Conservation (phyloP, 2,113 vertebrate genomes). For the Addax nasomaculatus region DNA sequence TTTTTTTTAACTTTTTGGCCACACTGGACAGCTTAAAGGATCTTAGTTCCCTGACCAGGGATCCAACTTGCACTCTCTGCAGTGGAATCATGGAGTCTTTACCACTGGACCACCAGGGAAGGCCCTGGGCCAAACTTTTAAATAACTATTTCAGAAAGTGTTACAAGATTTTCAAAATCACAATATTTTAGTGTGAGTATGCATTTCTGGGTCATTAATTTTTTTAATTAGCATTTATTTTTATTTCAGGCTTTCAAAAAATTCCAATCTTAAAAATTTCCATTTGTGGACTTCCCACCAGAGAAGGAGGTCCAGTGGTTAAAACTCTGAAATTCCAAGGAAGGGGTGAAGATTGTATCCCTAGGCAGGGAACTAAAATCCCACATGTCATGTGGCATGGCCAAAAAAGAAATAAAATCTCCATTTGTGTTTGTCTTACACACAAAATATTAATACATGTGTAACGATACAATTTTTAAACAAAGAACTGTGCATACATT, state of each 20-base stretch:
- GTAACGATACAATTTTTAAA: neutral
- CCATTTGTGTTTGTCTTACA: neutral
- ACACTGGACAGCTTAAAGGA: neutral
- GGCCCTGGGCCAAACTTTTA: neutral
- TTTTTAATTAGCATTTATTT: neutral
- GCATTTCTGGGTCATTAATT: neutral
- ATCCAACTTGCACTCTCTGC: neutral
- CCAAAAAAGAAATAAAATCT: neutral
- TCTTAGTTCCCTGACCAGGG: neutral
- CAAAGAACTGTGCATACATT: neutral
- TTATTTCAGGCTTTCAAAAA: neutral
- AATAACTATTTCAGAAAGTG: slow-evolving; percentile 33
- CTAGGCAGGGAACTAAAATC: neutral
- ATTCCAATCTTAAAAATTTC: neutral
- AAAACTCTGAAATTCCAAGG: neutral
- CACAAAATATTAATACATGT: neutral
- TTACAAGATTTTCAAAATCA: neutral
- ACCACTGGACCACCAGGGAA: neutral
- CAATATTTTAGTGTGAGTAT: neutral
- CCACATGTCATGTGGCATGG: neutral
- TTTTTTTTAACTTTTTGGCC: neutral
- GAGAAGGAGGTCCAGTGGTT: neutral
- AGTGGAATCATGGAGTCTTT: neutral
- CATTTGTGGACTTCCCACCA: neutral
- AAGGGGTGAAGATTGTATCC: neutral